Base-by-base conservation (phyloP, 1,140 invertebrate genomes). In the Parasteatoda tepidariorum region DNA sequence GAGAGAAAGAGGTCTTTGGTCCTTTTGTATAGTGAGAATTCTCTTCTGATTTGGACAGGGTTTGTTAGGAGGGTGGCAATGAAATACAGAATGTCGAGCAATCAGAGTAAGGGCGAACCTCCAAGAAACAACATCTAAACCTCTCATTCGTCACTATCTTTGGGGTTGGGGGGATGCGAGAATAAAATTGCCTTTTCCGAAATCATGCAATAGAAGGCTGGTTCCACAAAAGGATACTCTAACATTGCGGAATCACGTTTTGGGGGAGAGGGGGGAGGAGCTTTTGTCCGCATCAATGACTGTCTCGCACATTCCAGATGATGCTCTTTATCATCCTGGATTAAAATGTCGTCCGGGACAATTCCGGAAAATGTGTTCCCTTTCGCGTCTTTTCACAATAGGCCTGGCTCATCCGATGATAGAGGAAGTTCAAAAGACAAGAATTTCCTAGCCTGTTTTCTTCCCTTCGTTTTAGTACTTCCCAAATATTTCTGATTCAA, bases 341-440 rank as follows among this genome's bases (percentile, higher is more conserved):
- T 82, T 82, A 82, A 82, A 82, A 82, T 71, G 78, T 82, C 78
- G 78, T 82, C 78, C 54, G 15, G 78, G 66, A 82, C 78, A 82
- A 82, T 82, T 68, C 66, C 78, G 33, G 67, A 31, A 70, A 62
- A 82, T 62, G 78, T 71, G 78, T 82, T 71, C 78, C 66, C 78
- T 82, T 71, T 70, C 30, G 76, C 26, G 38, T 64, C 15, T 28
- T 48, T n/a, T 30, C 54, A 64, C 73, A 76, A 76, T 76, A 24
- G 73, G 57, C 18, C 24, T 26, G 31, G 55, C 71, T 61, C 34
- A 74, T 48, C 38, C 71, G 55, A 74, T 74, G 71, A 74, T 74
- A 61, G 38, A 48, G 38, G 71, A 61, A 74, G 71, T 64, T 62
- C 73, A 76, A 76, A 76, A 76, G 73, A 76, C n/a, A 55, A 31